Conservation (phyloP, 2,888 invertebrate genomes). For the Acanthosepion esculentum region DNA sequence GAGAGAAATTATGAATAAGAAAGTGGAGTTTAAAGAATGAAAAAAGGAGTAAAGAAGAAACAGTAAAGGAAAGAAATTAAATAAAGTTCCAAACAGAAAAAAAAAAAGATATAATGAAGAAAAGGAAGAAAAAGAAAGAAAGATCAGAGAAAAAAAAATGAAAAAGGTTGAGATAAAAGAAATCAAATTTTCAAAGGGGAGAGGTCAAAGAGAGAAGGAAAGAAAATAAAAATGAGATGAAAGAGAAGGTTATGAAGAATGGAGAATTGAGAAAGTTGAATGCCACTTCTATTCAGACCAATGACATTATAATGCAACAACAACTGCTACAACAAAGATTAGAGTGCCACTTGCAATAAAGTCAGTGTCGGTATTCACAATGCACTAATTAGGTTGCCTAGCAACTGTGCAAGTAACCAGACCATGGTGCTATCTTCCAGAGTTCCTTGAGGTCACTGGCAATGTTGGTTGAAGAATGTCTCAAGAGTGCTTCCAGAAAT, state of each 20-base stretch:
- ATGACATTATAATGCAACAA: background rate
- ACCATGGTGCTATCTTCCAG: slow-evolving; percentile 18
- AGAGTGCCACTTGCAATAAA: slow-evolving; percentile 15
- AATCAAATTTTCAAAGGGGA: background rate
- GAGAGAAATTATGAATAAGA: too few species aligned
- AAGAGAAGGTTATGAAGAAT: background rate
- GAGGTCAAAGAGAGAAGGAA: background rate
- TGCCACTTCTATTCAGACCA: background rate
- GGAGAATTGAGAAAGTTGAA: background rate
- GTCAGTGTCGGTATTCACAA: slow-evolving; percentile 33
- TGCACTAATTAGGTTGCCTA: background rate
- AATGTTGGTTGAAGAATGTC: slow-evolving; percentile 14
- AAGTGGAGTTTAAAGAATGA: too few species aligned
- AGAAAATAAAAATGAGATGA: background rate
- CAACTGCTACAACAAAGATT: background rate
- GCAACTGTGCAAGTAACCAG: background rate
- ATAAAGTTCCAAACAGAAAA: too few species aligned
- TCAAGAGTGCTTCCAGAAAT: slow-evolving; percentile 17
- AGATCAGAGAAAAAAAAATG: background rate
- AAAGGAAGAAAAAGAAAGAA: background rate
- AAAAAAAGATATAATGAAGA: background rate
- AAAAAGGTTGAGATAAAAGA: background rate
- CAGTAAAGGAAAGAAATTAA: too few species aligned
- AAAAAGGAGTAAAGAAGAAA: too few species aligned
- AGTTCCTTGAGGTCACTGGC: background rate